phyloP scores from a whole-genome alignment of 2,888 invertebrate genomes.

The Dynastes tityus region DNA sequence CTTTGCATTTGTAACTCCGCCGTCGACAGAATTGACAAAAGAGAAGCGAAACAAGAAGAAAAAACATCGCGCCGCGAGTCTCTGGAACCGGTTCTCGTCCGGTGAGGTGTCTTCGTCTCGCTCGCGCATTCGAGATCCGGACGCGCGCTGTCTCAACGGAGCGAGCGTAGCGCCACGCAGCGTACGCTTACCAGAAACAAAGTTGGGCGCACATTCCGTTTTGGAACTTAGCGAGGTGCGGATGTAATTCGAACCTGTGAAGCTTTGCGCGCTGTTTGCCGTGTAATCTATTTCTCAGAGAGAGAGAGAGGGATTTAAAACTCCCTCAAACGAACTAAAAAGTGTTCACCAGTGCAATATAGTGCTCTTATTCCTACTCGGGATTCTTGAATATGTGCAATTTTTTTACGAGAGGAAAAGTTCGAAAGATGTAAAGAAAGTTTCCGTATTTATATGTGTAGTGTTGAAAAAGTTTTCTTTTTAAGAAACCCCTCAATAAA shows the following conservation, averaged over 20 bases:
- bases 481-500: slow-evolving; percentile 8
- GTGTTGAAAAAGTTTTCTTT: slow-evolving; percentile 19
- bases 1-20: slow-evolving; percentile 53
- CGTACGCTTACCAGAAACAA: slow-evolving; percentile 57
- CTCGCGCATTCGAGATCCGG: slow-evolving; percentile 11
- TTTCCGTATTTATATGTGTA: background rate
- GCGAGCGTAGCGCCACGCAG: slow-evolving; percentile 54
- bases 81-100: slow-evolving; percentile 31
- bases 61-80: slow-evolving; percentile 41
- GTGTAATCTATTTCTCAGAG: slow-evolving; percentile 30
- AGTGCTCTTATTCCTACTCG: slow-evolving; percentile 1
- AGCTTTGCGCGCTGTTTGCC: slow-evolving; percentile 51
- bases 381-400: slow-evolving; percentile 19
- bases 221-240: slow-evolving; percentile 49
- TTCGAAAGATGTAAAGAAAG: slow-evolving; percentile 41
- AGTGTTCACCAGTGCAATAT: slow-evolving; percentile 35
- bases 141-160: slow-evolving; percentile 9
- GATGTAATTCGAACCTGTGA: slow-evolving; percentile 41
- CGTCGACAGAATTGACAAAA: slow-evolving; percentile 49
- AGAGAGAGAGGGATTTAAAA: slow-evolving; percentile 22
- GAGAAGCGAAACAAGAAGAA: slow-evolving; percentile 47
- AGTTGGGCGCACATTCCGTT: slow-evolving; percentile 58
- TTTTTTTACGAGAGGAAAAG: slow-evolving; percentile 29
- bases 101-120: slow-evolving; percentile 29
- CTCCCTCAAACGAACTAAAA: background rate